A percentile compares a stretch with the other conserved stretches of the same genome.
Evolutionary conservation across 2,797 vertebrate species (phyloP).

Genomic region (Apogon talboti): DNA sequence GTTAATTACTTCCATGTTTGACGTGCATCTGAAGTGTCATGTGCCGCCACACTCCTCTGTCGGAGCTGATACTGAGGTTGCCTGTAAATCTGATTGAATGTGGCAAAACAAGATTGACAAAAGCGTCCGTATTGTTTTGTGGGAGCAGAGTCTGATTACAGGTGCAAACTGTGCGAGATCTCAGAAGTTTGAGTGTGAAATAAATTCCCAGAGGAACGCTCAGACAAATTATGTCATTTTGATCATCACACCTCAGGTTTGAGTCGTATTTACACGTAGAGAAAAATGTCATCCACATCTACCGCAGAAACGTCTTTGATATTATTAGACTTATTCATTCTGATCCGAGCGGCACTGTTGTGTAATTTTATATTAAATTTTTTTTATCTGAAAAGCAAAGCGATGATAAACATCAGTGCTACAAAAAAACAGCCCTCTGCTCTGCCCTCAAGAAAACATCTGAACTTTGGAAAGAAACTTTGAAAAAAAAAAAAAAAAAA

Average conservation of each 20-base stretch:
- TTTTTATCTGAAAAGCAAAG: no score
- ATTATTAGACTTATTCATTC: conserved; percentile 14
- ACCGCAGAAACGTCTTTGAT: conserved; percentile 8
- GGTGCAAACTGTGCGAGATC: conserved; percentile 3
- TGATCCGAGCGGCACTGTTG: conserved; percentile 18
- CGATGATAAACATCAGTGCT: no score
- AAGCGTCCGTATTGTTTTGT: conserved; percentile 20
- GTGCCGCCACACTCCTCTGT: not conserved
- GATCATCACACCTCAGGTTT: conserved; percentile 24
- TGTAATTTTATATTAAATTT: conserved; percentile 1
- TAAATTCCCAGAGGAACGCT: conserved; percentile 36
- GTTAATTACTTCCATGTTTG: not conserved
- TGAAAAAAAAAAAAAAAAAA: no score
- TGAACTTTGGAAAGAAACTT: no score
- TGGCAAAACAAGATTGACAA: conserved; percentile 38
- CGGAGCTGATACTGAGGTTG: conserved; percentile 5
- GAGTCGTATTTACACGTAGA: conserved; percentile 24
- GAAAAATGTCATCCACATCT: conserved; percentile 20
- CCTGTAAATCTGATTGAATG: conserved; percentile 11
- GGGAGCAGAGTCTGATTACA: conserved; percentile 29
- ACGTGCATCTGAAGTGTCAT: conserved; percentile 1
- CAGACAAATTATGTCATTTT: conserved; percentile 43
- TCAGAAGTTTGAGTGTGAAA: conserved; percentile 26
- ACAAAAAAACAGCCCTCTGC: not conserved
- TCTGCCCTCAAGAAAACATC: not conserved